Evolutionary conservation across 2,113 vertebrate genomes (phyloP).

Genomic region (Phainopepla nitens): DNA sequence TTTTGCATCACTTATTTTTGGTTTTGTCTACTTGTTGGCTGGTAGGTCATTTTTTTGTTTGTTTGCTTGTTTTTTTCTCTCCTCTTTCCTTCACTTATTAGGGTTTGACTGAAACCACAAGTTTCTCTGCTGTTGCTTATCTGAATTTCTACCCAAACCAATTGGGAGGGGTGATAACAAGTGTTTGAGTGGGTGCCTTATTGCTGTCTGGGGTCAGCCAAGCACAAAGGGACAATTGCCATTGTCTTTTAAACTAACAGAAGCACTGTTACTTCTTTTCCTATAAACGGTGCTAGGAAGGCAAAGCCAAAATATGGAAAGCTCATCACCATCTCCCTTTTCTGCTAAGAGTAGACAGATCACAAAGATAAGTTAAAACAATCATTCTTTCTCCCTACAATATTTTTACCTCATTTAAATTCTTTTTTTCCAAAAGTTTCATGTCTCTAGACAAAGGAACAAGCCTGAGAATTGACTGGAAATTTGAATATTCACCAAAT

Average conservation of each 20-base stretch:
- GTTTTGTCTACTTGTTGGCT: neutral
- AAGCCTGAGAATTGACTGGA: neutral
- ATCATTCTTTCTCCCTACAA: neutral
- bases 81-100: neutral
- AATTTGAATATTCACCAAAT: neutral
- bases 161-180: neutral
- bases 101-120: neutral
- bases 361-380: neutral
- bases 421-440: neutral
- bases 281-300: neutral
- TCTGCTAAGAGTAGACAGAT: neutral
- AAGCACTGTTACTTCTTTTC: neutral
- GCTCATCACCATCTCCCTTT: neutral
- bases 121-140: neutral
- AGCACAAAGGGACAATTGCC: neutral
- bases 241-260: neutral
- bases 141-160: neutral
- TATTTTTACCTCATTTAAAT: neutral
- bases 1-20: neutral
- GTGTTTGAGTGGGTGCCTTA: no score
- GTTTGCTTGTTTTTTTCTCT: no score
- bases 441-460: neutral
- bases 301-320: neutral
- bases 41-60: accelerated
- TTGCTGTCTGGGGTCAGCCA: neutral